These are phyloP conservation scores for Archaeoteleia sp. DNA, from an alignment of 2,888 invertebrate species.

Conservation along the genomic window DNA sequence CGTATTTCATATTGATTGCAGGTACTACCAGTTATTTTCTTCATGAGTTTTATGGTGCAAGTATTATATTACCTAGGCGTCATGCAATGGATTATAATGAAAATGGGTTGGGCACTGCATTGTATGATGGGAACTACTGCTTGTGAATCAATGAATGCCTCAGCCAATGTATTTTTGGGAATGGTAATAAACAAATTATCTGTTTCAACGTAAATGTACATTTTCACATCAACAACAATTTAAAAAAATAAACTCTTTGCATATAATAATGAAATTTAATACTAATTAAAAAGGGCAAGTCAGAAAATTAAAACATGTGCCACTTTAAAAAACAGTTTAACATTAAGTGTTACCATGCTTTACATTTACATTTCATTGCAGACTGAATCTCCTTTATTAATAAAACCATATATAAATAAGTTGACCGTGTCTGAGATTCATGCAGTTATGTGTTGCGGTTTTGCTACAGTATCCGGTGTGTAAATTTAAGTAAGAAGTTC, in stretches of 20 bases:
- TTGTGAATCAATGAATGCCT: conserved; percentile 94
- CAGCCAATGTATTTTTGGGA: conserved; percentile 96
- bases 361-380: conserved; percentile 71
- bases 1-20: conserved; percentile 71
- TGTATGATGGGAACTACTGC: conserved; percentile 89
- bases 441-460: conserved; percentile 94
- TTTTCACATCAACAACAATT: not conserved
- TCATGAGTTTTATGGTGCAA: conserved; percentile 93
- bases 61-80: conserved; percentile 91
- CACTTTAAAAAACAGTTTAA: too few relatives aligned
- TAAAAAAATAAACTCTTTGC: not conserved
- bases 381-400: conserved; percentile 92
- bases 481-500: not conserved
- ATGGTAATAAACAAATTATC: conserved; percentile 79
- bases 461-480: conserved; percentile 94
- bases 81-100: conserved; percentile 89
- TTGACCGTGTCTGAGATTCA: conserved; percentile 95
- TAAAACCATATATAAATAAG: conserved; percentile 89
- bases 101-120: conserved; percentile 87
- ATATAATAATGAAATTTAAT: conserved; percentile 7
- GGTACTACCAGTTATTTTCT: conserved; percentile 93
- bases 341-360: not conserved
- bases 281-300: too few relatives aligned
- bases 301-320: too few relatives aligned
- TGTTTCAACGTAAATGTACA: too few relatives aligned